Evolutionary conservation across 1,140 invertebrate genomes (phyloP).

Genomic region (Bombus superbus): DNA sequence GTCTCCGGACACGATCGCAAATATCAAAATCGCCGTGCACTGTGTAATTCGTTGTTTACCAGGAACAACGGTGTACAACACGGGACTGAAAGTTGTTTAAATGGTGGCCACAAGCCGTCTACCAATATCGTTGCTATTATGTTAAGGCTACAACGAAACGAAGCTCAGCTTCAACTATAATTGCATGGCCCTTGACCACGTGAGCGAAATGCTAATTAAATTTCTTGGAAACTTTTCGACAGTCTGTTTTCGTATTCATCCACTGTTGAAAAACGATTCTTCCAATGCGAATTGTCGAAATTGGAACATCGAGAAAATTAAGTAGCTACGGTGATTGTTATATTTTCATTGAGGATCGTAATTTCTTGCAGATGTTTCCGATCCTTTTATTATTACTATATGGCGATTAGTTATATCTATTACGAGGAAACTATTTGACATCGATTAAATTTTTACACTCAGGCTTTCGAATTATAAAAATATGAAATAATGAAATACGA

Average conservation of each 20-base stretch:
- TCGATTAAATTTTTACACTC: too few relatives aligned
- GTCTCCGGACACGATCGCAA: neutral
- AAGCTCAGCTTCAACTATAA: conserved; percentile 26
- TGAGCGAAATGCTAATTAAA: neutral
- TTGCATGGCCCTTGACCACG: neutral
- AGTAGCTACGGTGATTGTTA: neutral
- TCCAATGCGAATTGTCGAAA: neutral
- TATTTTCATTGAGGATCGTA: neutral
- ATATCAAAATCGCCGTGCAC: neutral
- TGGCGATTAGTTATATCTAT: neutral
- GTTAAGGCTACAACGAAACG: conserved; percentile 4
- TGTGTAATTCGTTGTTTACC: neutral
- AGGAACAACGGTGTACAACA: neutral
- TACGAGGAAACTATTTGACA: too few relatives aligned
- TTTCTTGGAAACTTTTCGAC: neutral
- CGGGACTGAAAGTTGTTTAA: neutral
- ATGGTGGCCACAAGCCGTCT: conserved; percentile 4
- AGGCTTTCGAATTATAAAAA: neutral
- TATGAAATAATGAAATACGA: neutral
- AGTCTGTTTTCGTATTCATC: neutral
- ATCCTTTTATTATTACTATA: neutral
- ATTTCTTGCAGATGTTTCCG: neutral
- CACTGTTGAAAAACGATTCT: neutral
- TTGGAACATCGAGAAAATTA: neutral
- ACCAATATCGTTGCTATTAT: conserved; percentile 19